Base-by-base conservation (phyloP, 2,113 vertebrate species). In the Pitta sordida region DNA sequence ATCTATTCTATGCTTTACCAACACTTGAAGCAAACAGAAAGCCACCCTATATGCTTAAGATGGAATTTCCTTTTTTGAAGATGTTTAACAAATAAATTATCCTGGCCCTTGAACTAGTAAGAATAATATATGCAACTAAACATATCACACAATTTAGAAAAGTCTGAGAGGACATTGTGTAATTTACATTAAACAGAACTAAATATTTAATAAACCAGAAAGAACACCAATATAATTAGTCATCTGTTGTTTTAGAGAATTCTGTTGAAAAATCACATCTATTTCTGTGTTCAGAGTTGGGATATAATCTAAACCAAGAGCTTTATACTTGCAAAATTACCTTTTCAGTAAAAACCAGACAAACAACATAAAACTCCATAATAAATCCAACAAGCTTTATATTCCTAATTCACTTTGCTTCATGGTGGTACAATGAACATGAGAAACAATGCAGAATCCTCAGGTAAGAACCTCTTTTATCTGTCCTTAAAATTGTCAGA, bases 41-140 rank as follows among this genome's bases (percentile, higher is more conserved):
- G 30, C 46, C 46, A 68, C 5, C 13, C 10, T 55, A 46, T 55
- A 46, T 27, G n/a, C 53, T 80, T 55, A 62, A 91, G 63, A 63
- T 58, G 51, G 65, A 82, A 82, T 90, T 95, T 93, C 51, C 58
- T 64, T 79, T 64, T 63, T 77, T 84, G 27, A 83, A 88, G 71
- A 52, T 8, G 13, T 68, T 83, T 86, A 71, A 56, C 55, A 83
- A 85, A 93, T 83, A 64, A 74, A 77, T 93, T 58, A 71, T 13
- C 37, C 36, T 78, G 20, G 37, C 7, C 51, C 18, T 71, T 88
- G 32, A 89, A 85, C 60, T 7, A 60, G 30, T 36, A 88, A 62
- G 63, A 80, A 46, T 83, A 34, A 71, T 46, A 76, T 30, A 34
- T 73, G 48, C 19, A 81, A 65, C 20, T 30, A 63, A 68, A 91